These are phyloP conservation scores for Dendrophyllia cribrosa DNA, from an alignment of 64 coral and sea anemone species.

Conservation along the genomic window DNA sequence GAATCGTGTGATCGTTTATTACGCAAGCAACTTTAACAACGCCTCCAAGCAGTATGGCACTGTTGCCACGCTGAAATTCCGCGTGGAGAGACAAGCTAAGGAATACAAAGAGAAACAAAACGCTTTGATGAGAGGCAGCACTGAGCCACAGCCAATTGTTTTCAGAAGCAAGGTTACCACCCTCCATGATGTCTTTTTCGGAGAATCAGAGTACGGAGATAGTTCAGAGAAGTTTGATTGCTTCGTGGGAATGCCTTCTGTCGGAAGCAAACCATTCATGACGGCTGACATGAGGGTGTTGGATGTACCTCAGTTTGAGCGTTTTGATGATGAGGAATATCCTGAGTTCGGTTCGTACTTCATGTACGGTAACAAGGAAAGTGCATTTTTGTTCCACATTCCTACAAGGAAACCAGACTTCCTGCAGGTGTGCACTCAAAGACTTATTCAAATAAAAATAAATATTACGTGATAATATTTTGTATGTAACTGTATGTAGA, in stretches of 20 bases:
- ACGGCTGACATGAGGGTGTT: constrained; percentile 18
- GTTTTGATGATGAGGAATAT: constrained; percentile 37
- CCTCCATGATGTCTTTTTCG: not conserved
- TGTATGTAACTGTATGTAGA: too few species aligned
- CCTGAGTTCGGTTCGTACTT: constrained; percentile 49
- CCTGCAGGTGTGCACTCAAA: constrained; percentile 10
- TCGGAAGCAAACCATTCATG: constrained; percentile 14
- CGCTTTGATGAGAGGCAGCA: not conserved
- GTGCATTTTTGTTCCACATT: constrained; percentile 38
- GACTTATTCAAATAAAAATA: too few species aligned
- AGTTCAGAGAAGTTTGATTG: constrained; percentile 23
- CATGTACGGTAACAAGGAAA: constrained; percentile 29
- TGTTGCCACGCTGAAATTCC: constrained; percentile 27
- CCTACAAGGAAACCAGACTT: constrained; percentile 42
- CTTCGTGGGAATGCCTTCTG: constrained; percentile 9
- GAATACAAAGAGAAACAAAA: not conserved
- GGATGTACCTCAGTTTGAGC: constrained; percentile 43
- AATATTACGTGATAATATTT: too few species aligned
- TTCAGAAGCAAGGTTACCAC: not conserved
- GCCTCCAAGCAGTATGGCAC: constrained; percentile 52
- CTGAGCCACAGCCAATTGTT: not conserved
- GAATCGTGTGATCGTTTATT: constrained; percentile 32
- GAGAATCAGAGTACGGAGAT: not conserved
- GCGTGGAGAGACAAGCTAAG: constrained; percentile 6
- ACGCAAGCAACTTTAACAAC: constrained; percentile 43